These are phyloP conservation scores for Chlorodrepanis virens DNA, from an alignment of 2,113 vertebrate genomes.

Conservation along the genomic window DNA sequence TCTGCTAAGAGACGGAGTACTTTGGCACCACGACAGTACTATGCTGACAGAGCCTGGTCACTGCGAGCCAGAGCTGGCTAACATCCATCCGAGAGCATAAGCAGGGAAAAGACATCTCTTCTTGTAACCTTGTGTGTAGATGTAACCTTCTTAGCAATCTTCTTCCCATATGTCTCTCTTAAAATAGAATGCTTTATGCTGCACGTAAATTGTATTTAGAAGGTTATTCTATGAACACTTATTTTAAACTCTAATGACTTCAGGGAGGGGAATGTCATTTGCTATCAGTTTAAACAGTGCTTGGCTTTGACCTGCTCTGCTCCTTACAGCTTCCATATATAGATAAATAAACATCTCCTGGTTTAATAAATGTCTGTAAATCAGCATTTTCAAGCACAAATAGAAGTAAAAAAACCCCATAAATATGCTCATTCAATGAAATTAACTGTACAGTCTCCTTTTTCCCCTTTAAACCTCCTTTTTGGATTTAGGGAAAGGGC, in stretches of 20 bases:
- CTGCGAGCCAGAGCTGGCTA: neutral
- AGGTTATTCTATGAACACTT: constrained; percentile 43
- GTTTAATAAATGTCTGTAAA: neutral
- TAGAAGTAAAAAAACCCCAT: neutral
- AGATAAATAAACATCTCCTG: neutral
- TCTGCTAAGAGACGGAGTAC: neutral
- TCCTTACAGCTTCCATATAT: neutral
- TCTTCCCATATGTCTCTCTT: constrained; percentile 13
- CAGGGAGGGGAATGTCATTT: neutral
- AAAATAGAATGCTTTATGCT: constrained; percentile 42
- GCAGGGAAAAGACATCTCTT: neutral
- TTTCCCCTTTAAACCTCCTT: neutral
- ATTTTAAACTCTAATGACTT: constrained; percentile 14
- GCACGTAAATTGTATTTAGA: constrained; percentile 24
- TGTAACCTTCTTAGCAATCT: constrained; percentile 12
- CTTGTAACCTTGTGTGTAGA: neutral
- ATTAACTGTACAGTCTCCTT: neutral
- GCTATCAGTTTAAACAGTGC: neutral
- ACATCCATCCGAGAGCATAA: neutral
- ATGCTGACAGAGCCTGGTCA: neutral
- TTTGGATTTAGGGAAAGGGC: neutral
- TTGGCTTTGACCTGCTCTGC: constrained; percentile 13
- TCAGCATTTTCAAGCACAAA: neutral
- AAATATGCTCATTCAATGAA: neutral
- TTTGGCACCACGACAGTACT: neutral